Conservation (phyloP, 2,797 vertebrate species). For the Urocyon cinereoargenteus region DNA sequence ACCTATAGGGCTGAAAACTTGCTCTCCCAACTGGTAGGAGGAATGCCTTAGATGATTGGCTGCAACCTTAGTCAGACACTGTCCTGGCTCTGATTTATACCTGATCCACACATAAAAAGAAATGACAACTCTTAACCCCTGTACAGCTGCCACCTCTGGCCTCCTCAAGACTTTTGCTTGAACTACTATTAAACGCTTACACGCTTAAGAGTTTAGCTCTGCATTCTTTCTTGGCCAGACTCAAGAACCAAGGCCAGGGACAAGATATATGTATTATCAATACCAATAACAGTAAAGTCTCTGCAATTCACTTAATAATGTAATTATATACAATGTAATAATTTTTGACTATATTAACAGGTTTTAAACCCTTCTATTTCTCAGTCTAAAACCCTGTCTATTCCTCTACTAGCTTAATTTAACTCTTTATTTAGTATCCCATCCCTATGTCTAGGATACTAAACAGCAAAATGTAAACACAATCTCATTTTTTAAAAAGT, state of each 20-base stretch:
- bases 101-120: neutral
- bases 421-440: slow-evolving; percentile 44
- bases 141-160: neutral
- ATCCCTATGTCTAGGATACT: neutral
- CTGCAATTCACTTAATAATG: slow-evolving; percentile 19
- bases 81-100: neutral
- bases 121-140: neutral
- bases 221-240: neutral
- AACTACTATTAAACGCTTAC: neutral
- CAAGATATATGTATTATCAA: neutral
- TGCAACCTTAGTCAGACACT: neutral
- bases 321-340: neutral
- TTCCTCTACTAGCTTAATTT: neutral
- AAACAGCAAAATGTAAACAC: neutral
- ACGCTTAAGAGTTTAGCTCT: neutral
- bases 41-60: neutral
- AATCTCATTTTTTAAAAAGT: neutral
- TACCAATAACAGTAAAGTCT: neutral
- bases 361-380: neutral
- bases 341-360: slow-evolving; percentile 8
- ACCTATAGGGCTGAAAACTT: neutral
- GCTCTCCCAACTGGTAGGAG: neutral
- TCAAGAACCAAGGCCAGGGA: neutral
- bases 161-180: neutral
- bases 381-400: slow-evolving; percentile 36